phyloP scores from a whole-genome alignment of 2,113 vertebrate species.

The Sardina pilchardus region DNA sequence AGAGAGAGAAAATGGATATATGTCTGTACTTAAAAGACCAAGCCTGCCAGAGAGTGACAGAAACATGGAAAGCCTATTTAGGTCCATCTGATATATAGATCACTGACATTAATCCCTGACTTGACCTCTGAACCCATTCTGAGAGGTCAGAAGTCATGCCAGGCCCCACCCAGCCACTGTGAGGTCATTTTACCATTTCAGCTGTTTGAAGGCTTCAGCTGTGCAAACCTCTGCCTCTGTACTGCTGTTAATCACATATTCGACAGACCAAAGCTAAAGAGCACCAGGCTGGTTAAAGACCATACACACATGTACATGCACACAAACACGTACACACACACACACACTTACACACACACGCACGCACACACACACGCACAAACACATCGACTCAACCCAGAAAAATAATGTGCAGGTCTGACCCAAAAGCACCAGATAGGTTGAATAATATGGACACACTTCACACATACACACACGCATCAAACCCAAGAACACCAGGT shows the following conservation, averaged over 20 bases:
- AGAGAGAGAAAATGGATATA: no score
- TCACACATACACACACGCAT: no score
- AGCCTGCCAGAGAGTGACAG: not conserved
- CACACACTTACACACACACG: not conserved
- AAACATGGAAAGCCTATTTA: conserved; percentile 6
- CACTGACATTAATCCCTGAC: conserved; percentile 3
- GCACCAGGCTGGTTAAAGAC: not conserved
- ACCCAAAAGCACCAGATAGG: not conserved
- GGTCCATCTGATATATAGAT: conserved; percentile 12
- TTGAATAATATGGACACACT: not conserved
- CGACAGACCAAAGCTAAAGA: not conserved
- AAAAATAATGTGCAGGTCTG: no score
- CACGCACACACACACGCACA: no score
- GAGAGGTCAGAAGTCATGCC: not conserved
- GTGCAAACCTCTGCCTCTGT: not conserved
- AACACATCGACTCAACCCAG: no score
- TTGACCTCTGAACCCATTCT: not conserved
- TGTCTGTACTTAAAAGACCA: not conserved
- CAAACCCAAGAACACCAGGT: not conserved
- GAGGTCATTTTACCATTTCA: not conserved
- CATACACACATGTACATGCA: not conserved
- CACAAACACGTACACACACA: not conserved
- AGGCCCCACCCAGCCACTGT: not conserved
- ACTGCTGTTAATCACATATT: not conserved
- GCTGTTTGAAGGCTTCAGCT: conserved; percentile 11